Evolutionary conservation across 1,140 invertebrate genomes (phyloP).

Genomic region (Anastatus disparis): DNA sequence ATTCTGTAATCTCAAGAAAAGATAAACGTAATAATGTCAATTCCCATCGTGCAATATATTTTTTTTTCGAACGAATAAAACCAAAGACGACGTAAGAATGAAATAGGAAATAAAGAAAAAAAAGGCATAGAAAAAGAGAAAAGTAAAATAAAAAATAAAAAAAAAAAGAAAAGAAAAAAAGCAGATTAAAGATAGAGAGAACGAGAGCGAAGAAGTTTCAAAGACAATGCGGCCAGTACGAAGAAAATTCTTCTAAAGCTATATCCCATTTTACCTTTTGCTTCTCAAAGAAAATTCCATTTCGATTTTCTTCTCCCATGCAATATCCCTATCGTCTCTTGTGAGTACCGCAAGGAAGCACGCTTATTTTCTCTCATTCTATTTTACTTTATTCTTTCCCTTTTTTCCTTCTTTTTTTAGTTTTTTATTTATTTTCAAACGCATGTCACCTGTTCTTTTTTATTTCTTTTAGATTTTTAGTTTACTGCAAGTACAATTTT

Average conservation of each 20-base stretch:
- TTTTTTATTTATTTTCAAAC: not conserved
- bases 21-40: not conserved
- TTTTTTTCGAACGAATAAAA: not conserved
- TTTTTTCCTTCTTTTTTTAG: not conserved
- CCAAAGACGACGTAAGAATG: not conserved
- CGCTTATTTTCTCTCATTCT: conserved; percentile 28
- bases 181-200: conserved; percentile 27
- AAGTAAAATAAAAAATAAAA: conserved; percentile 29
- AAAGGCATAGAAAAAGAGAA: not conserved
- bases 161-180: not conserved
- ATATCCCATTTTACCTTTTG: conserved; percentile 26
- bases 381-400: too few relatives aligned
- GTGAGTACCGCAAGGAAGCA: not conserved
- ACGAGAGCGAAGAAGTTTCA: not conserved
- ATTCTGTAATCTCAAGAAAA: too few relatives aligned
- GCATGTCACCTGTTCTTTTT: not conserved
- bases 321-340: conserved; percentile 32
- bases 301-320: conserved; percentile 24
- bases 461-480: not conserved
- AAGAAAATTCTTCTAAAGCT: conserved; percentile 8
- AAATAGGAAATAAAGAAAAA: not conserved
- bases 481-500: too few relatives aligned
- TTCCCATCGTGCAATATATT: not conserved
- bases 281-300: conserved; percentile 40
- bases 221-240: conserved; percentile 22